Evolutionary conservation across 2,888 invertebrate genomes (phyloP), one percentile per base, ranked within the genome.

Genomic region (Chamaedrilus cognettii): DNA sequence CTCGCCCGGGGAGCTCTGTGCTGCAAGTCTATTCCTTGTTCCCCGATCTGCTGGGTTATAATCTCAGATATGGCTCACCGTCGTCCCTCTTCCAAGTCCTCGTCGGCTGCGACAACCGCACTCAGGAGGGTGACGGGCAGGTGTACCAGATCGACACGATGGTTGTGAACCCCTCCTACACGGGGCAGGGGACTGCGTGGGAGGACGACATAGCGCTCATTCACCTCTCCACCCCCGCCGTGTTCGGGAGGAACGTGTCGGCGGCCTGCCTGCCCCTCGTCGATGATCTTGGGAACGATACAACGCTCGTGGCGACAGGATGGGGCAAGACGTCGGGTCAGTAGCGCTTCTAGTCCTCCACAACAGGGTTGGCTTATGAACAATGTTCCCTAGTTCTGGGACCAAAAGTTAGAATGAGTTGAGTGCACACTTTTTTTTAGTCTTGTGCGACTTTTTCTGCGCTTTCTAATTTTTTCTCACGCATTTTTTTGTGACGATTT

Each of bases 151-250:
- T 66, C 2, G 28, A 58, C n/a, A 19, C 23, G 2, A 35, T 66
- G 5, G 1, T 51, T 30, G 4, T 32, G n/a, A 50, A 66, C 33
- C 52, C 52, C 26, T 52, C 35, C n/a, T 66, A 60, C 28, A 60
- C 58, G 4, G 66, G 66, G 33, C 26, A 35, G 19, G 5, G 35
- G 7, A 61, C 66, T 19, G 52, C 52, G 34, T 66, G 66, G 66
- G 26, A 60, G 26, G 26, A 61, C 31, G 66, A 66, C 23, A 42
- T 66, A 28, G 66, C 66, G n/a, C 1, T 66, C n/a, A 1, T 61
- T 2, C 31, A 52, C 26, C 52, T 62, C 30, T 52, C 31, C 15
- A 51, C 62, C 5, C 52, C 52, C 2, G 28, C 55, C 30, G 49
- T 42, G 11, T 62, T 7, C 52, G n/a, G n/a, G n/a, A 19, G 28